These are phyloP conservation scores for Cyclopterus lumpus DNA, from an alignment of 2,797 vertebrate genomes.

Conservation along the genomic window DNA sequence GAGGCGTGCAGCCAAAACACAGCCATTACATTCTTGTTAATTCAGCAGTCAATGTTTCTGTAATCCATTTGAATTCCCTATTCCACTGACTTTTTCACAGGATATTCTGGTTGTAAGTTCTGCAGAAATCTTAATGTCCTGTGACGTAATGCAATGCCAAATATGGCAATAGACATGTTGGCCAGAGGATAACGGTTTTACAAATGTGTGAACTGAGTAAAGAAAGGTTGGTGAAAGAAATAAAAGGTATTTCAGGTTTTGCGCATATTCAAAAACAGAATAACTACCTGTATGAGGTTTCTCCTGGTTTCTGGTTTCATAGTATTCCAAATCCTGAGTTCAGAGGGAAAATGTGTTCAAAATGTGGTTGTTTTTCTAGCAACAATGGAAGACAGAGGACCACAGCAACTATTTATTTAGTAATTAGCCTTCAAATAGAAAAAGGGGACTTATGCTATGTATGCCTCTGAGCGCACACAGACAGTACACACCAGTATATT, in stretches of 20 bases:
- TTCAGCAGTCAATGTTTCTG: slow-evolving; percentile 29
- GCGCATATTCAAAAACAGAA: background rate
- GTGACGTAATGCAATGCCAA: background rate
- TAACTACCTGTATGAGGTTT: slow-evolving; percentile 72
- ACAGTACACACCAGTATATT: slow-evolving; percentile 51
- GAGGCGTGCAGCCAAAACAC: background rate
- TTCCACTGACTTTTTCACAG: background rate
- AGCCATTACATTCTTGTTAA: slow-evolving; percentile 38
- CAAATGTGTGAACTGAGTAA: background rate
- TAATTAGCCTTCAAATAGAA: slow-evolving; percentile 5
- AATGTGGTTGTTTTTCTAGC: background rate
- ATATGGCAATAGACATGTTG: background rate
- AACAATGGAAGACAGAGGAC: background rate
- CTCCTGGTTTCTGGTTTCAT: slow-evolving; percentile 70
- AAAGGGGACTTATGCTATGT: background rate
- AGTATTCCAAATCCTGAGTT: slow-evolving; percentile 81
- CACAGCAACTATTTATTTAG: background rate
- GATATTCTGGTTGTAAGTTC: background rate
- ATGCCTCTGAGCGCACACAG: background rate
- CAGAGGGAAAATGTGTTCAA: slow-evolving; percentile 11
- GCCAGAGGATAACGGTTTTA: background rate
- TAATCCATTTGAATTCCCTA: background rate
- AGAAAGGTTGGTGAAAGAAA: background rate
- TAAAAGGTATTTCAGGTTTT: background rate
- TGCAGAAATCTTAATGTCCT: background rate